Conservation (phyloP, 2,888 invertebrate species). For the Macrophya alboannulata region DNA sequence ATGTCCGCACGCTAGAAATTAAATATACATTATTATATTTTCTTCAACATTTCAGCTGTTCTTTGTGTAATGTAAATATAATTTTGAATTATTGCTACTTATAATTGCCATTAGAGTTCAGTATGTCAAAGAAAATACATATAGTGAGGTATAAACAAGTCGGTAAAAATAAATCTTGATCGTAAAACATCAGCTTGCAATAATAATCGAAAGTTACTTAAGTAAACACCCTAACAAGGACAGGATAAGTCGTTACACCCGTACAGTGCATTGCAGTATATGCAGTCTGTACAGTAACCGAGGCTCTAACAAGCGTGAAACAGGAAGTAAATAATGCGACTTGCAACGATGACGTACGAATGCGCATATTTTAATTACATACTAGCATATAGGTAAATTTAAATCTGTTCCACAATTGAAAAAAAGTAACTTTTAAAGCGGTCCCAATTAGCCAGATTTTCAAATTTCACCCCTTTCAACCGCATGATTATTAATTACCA, state of each 20-base stretch:
- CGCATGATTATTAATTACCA: too few species aligned
- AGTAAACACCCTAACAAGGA: background rate
- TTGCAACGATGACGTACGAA: background rate
- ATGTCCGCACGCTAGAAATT: background rate
- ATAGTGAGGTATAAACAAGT: background rate
- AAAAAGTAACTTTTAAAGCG: background rate
- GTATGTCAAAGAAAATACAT: background rate
- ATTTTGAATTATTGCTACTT: conserved; percentile 9
- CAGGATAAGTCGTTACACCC: background rate
- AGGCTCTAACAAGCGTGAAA: background rate
- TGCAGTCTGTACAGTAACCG: background rate
- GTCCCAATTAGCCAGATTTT: background rate
- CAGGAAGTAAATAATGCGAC: conserved; percentile 38
- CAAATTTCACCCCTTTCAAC: background rate
- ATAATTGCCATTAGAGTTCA: background rate
- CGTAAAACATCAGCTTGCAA: conserved; percentile 16
- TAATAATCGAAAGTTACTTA: conserved; percentile 23
- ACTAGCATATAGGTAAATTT: background rate
- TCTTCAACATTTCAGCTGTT: background rate
- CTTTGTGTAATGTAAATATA: background rate
- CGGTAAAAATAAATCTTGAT: background rate
- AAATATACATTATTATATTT: background rate
- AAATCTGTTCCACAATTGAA: background rate
- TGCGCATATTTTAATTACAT: background rate
- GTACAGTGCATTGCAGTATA: background rate